Percentiles rank a stretch among this genome's conserved stretches.
phyloP scores from a whole-genome alignment of 1,140 invertebrate genomes.

The Heliconius nattereri region DNA sequence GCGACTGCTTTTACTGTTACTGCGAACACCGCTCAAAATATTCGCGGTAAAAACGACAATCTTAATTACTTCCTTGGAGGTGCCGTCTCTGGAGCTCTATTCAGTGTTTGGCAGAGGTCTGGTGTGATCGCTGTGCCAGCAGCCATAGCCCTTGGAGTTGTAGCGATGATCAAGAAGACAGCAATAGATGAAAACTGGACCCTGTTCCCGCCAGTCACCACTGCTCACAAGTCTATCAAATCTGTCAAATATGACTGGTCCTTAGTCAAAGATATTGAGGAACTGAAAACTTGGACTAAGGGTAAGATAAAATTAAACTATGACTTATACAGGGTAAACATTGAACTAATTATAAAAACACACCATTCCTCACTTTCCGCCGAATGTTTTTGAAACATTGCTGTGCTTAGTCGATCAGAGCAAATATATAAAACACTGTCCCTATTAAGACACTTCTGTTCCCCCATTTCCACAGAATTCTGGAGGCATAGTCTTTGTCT shows the following conservation, averaged over 20 bases:
- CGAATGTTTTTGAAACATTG: no score
- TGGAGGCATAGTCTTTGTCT: no score
- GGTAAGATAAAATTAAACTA: background rate
- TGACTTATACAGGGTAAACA: no score
- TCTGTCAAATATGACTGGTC: slow-evolving; percentile 65
- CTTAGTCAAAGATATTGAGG: slow-evolving; percentile 59
- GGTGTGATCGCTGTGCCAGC: slow-evolving; percentile 51
- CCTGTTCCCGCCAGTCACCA: slow-evolving; percentile 69
- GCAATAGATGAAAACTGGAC: slow-evolving; percentile 78
- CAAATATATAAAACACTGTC: no score
- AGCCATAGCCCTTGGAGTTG: slow-evolving; percentile 64
- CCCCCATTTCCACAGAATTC: no score
- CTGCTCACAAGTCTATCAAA: slow-evolving; percentile 50
- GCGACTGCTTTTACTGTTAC: slow-evolving; percentile 84
- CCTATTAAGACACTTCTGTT: no score
- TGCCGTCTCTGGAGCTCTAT: slow-evolving; percentile 80
- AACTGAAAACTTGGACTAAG: slow-evolving; percentile 61
- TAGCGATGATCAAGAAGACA: slow-evolving; percentile 83
- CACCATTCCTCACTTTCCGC: no score
- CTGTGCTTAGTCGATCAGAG: no score
- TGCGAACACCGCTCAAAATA: slow-evolving; percentile 81
- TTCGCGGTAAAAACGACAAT: slow-evolving; percentile 85
- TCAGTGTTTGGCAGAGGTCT: slow-evolving; percentile 81
- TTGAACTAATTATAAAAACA: no score
- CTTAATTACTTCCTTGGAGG: slow-evolving; percentile 84